A percentile compares a stretch with the other conserved stretches of the same genome.
phyloP scores from a whole-genome alignment of 2,113 vertebrate species.

The Prolemur simus region DNA sequence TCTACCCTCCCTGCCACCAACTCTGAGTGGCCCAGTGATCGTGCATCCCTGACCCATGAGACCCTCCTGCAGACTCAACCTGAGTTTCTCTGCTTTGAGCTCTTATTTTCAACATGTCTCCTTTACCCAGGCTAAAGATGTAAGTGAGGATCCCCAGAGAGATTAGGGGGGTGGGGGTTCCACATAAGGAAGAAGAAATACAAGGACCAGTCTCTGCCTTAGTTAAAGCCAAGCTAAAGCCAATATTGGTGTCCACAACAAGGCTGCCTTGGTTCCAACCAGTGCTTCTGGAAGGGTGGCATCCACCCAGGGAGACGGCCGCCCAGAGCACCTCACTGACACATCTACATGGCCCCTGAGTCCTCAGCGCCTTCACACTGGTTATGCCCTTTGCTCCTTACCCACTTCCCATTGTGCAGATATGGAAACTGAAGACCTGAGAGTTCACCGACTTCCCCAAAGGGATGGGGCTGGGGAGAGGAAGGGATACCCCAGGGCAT shows the following conservation, averaged over 20 bases:
- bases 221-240: not conserved
- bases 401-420: not conserved
- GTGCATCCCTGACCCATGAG: not conserved
- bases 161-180: not conserved
- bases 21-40: not conserved
- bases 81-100: not conserved
- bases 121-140: not conserved
- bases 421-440: not conserved
- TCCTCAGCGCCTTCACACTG: not conserved
- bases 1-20: not conserved
- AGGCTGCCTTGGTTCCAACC: not conserved
- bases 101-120: not conserved
- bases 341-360: not conserved
- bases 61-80: not conserved
- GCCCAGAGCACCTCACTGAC: not conserved
- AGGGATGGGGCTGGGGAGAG: not conserved
- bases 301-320: not conserved
- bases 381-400: not conserved
- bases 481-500: not conserved
- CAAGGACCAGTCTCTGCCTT: not conserved
- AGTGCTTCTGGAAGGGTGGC: not conserved
- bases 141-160: not conserved
- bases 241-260: not conserved
- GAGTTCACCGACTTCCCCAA: not conserved
- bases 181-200: not conserved